Evolutionary conservation across 2,797 vertebrate species (phyloP).

Genomic region (Fistularia tabacaria): DNA sequence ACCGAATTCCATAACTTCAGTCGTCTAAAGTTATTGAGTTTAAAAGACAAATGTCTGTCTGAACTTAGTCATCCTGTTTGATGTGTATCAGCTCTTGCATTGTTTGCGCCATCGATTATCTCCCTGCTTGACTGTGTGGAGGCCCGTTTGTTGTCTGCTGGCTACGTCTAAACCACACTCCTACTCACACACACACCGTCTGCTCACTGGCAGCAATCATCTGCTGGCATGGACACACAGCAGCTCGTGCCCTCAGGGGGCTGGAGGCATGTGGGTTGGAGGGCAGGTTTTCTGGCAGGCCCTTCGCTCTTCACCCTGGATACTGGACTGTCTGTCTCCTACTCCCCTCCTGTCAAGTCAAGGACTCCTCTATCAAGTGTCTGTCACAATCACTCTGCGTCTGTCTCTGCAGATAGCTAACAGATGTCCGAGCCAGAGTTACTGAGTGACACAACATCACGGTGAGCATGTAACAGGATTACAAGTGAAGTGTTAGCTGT

Average conservation of each 20-base stretch:
- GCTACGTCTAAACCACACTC: constrained; percentile 21
- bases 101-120: constrained; percentile 9
- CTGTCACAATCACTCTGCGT: constrained; percentile 32
- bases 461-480: constrained; percentile 60
- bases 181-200: constrained; percentile 27
- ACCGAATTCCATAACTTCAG: no score
- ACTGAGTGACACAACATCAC: constrained; percentile 24
- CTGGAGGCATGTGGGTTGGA: constrained; percentile 32
- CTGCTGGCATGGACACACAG: constrained; percentile 42
- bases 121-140: constrained; percentile 6
- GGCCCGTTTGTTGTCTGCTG: constrained; percentile 11
- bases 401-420: constrained; percentile 45
- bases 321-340: constrained; percentile 38
- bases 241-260: constrained; percentile 42
- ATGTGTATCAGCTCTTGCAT: not conserved
- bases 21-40: no score
- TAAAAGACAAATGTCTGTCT: no score
- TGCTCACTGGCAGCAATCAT: constrained; percentile 57
- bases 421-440: constrained; percentile 50
- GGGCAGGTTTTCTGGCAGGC: constrained; percentile 55
- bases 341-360: constrained; percentile 43
- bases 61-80: not conserved
- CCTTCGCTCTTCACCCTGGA: constrained; percentile 28
- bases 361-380: constrained; percentile 54
- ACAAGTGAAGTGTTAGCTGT: constrained; percentile 37